Evolutionary conservation across 2,888 invertebrate species (phyloP).

Genomic region (Luperina nickerlii): DNA sequence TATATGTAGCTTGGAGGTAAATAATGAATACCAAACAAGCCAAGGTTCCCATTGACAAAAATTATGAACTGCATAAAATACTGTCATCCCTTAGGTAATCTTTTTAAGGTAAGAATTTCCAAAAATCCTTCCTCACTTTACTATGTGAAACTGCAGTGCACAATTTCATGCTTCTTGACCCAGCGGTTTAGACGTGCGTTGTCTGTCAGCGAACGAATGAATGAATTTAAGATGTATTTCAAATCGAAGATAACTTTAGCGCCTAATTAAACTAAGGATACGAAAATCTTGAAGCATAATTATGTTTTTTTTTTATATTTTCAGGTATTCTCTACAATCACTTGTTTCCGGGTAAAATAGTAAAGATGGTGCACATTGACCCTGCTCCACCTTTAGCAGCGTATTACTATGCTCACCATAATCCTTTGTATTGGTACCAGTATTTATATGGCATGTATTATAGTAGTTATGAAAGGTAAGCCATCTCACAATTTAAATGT

Average conservation of each 20-base stretch:
- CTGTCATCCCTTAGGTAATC: background rate
- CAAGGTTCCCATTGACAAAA: background rate
- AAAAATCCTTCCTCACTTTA: background rate
- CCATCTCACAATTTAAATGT: background rate
- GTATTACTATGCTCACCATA: constrained; percentile 70
- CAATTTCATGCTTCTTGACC: background rate
- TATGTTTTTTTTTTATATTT: constrained; percentile 43
- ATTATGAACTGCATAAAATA: background rate
- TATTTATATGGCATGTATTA: constrained; percentile 74
- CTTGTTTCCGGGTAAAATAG: constrained; percentile 87
- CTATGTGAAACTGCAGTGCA: background rate
- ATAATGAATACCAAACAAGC: background rate
- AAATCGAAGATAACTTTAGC: background rate
- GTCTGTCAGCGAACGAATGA: background rate
- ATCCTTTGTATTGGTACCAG: constrained; percentile 65
- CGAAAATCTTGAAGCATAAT: background rate
- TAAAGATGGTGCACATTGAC: constrained; percentile 83
- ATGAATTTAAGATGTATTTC: background rate
- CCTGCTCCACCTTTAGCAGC: constrained; percentile 66
- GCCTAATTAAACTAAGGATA: background rate
- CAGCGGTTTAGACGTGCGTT: background rate
- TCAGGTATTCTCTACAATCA: constrained; percentile 79
- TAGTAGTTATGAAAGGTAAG: constrained; percentile 75
- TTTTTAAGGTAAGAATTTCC: background rate
- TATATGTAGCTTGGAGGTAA: background rate